Conservation (phyloP, 2,113 vertebrate species). For the Embiotoca jacksoni region DNA sequence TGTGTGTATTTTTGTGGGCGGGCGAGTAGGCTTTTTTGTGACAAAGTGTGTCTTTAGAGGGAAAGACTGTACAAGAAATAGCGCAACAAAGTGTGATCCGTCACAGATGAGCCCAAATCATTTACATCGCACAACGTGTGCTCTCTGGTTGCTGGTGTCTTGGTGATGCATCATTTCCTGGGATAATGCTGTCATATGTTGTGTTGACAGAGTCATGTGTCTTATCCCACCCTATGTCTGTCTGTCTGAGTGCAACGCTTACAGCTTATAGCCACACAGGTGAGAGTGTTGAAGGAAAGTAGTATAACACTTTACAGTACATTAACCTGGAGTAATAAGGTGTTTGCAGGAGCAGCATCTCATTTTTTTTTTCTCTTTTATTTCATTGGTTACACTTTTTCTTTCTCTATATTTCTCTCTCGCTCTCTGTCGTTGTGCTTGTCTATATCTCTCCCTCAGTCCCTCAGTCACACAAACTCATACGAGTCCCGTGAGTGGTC, state of each 20-base stretch:
- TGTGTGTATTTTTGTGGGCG: background rate
- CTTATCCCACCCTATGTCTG: constrained; percentile 43
- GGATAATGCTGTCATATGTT: constrained; percentile 80
- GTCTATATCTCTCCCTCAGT: constrained; percentile 3
- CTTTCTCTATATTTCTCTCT: constrained; percentile 9
- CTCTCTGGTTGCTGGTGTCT: constrained; percentile 48
- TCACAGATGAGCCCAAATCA: constrained; percentile 51
- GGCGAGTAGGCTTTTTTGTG: background rate
- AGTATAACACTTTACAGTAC: constrained; percentile 69
- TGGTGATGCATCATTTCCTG: constrained; percentile 68
- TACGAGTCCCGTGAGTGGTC: background rate
- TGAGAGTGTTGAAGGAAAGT: constrained; percentile 28
- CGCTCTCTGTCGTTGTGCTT: constrained; percentile 25
- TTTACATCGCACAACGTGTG: constrained; percentile 63
- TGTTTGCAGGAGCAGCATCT: constrained; percentile 48
- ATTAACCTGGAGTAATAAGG: constrained; percentile 68
- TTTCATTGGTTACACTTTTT: constrained; percentile 29
- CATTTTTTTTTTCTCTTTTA: constrained; percentile 15
- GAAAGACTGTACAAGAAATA: constrained; percentile 33
- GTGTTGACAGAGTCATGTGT: constrained; percentile 75
- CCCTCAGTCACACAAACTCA: constrained; percentile 21
- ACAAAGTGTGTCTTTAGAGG: constrained; percentile 22
- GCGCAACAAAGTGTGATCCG: constrained; percentile 46
- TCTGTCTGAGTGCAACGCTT: constrained; percentile 66
- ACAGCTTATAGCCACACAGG: constrained; percentile 58